These are phyloP conservation scores for Drosophila basisetae DNA, from an alignment of 2,888 invertebrate species.

Conservation along the genomic window DNA sequence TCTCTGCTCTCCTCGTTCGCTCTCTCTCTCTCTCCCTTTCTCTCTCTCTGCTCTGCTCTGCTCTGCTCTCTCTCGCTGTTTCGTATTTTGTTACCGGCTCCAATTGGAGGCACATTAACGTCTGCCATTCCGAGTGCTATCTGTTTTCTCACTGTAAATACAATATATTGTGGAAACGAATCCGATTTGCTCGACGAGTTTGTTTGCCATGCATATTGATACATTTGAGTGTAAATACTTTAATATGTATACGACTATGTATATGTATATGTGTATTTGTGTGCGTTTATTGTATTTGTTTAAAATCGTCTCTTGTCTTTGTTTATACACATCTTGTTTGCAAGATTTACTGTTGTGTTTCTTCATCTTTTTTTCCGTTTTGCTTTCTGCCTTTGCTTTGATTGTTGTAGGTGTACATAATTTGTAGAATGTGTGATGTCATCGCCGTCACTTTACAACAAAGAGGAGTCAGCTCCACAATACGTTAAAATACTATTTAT, in stretches of 20 bases:
- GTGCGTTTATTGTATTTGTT: constrained; percentile 51
- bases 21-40: constrained; percentile 6
- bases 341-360: constrained; percentile 38
- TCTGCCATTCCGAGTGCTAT: constrained; percentile 54
- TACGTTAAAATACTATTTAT: constrained; percentile 2
- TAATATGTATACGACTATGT: not conserved
- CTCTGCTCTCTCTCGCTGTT: constrained; percentile 25
- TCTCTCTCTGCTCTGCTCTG: constrained; percentile 16
- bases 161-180: constrained; percentile 64
- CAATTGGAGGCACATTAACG: constrained; percentile 50
- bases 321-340: constrained; percentile 58
- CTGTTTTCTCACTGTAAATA: constrained; percentile 49
- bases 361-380: constrained; percentile 19
- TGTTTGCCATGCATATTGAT: constrained; percentile 20
- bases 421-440: constrained; percentile 67
- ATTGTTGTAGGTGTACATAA: constrained; percentile 62
- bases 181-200: constrained; percentile 56
- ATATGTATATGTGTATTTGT: not conserved
- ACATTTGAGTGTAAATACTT: constrained; percentile 12
- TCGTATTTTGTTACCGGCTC: constrained; percentile 50
- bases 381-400: constrained; percentile 23
- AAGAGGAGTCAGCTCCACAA: constrained; percentile 19
- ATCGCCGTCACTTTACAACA: constrained; percentile 58
- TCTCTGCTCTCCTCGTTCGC: constrained; percentile 17
- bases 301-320: constrained; percentile 60